phyloP scores from a whole-genome alignment of 2,113 vertebrate genomes.

The Galeopterus variegatus region DNA sequence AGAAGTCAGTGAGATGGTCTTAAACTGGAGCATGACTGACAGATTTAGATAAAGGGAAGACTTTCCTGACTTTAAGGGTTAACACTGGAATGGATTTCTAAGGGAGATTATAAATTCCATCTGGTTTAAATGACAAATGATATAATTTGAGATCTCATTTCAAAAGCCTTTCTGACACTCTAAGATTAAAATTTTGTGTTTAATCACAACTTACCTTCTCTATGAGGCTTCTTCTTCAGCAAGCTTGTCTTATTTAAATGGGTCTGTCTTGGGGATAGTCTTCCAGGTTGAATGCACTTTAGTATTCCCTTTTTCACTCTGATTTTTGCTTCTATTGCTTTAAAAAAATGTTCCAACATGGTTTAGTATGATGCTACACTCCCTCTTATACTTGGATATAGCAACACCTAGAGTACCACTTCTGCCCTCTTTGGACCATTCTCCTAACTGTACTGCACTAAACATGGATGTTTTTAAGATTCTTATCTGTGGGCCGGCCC shows the following conservation, averaged over 20 bases:
- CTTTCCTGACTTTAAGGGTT: background rate
- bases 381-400: conserved; percentile 12
- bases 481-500: conserved; percentile 47
- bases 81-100: conserved; percentile 42
- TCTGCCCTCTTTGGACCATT: background rate
- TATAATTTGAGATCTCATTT: conserved; percentile 22
- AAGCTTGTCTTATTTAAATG: conserved; percentile 14
- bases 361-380: background rate
- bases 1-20: conserved; percentile 4
- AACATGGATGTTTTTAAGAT: conserved; percentile 23
- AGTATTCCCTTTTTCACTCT: conserved; percentile 22
- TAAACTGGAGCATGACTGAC: conserved; percentile 1
- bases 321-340: conserved; percentile 39
- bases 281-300: background rate
- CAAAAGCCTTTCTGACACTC: conserved; percentile 4
- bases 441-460: background rate
- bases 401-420: background rate
- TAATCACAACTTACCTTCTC: background rate
- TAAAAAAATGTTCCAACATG: conserved; percentile 30
- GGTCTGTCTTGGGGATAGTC: background rate
- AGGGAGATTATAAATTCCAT: background rate
- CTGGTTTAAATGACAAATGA: background rate
- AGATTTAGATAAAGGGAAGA: conserved; percentile 54
- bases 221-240: conserved; percentile 32
- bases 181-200: background rate